Evolutionary conservation across 2,797 vertebrate genomes (phyloP).

Genomic region (Sebastes kiyomatsui): DNA sequence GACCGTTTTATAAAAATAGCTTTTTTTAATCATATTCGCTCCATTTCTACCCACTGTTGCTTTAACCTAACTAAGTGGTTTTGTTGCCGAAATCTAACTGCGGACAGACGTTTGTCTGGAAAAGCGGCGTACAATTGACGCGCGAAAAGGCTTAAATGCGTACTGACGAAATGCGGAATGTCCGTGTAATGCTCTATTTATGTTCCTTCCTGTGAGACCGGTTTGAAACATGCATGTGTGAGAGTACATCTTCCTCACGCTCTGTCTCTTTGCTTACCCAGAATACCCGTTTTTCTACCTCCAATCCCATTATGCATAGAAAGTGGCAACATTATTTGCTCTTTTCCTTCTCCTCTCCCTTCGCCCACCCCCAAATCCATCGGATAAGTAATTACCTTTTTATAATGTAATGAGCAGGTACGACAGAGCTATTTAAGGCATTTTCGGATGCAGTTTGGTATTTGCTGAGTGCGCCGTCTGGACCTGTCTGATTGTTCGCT

Average conservation of each 20-base stretch:
- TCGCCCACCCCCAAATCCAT: slow-evolving; percentile 18
- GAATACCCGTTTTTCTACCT: neutral
- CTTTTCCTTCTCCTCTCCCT: neutral
- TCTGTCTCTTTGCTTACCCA: neutral
- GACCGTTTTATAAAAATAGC: no score
- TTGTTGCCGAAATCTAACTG: no score
- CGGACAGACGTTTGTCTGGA: no score
- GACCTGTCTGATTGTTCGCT: slow-evolving; percentile 70
- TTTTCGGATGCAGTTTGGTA: slow-evolving; percentile 45
- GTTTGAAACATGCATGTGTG: neutral
- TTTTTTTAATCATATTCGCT: no score
- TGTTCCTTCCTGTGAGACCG: no score
- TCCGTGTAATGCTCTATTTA: no score
- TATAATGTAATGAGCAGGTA: slow-evolving; percentile 55
- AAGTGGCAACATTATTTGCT: neutral
- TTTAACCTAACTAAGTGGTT: no score
- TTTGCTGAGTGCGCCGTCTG: slow-evolving; percentile 50
- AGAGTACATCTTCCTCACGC: neutral
- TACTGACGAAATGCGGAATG: no score
- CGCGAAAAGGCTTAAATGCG: no score
- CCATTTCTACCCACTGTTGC: no score
- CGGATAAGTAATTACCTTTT: slow-evolving; percentile 28
- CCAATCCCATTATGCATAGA: neutral
- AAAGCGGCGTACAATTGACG: no score
- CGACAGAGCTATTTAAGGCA: slow-evolving; percentile 41